Evolutionary conservation across 2,797 vertebrate species (phyloP).

Genomic region (Rhinella marina): DNA sequence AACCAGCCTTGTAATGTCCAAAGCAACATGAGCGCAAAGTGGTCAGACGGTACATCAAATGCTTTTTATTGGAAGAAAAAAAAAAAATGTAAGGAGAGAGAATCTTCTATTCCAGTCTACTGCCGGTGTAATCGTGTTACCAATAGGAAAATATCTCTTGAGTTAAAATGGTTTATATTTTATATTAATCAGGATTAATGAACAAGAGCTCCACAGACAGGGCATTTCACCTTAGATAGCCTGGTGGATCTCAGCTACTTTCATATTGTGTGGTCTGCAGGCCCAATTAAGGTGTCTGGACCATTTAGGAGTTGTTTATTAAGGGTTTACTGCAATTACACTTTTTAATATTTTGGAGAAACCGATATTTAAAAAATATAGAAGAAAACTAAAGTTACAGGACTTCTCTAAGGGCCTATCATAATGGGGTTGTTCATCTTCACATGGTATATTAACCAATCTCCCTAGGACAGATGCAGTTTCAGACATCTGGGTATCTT

Average conservation of each 20-base stretch:
- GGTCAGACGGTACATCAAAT: conserved; percentile 12
- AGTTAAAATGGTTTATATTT: neutral
- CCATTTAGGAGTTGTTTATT: neutral
- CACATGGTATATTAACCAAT: neutral
- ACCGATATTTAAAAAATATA: neutral
- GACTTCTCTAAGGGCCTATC: neutral
- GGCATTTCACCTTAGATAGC: neutral
- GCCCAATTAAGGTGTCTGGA: conserved; percentile 45
- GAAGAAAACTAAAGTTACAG: neutral
- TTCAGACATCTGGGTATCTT: too few species aligned
- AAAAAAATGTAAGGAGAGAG: neutral
- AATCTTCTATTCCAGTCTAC: neutral
- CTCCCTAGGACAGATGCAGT: neutral
- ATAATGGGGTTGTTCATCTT: neutral
- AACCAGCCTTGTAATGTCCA: neutral
- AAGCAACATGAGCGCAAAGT: conserved; percentile 6
- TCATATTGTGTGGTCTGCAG: neutral
- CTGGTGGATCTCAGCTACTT: neutral
- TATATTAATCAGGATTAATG: neutral
- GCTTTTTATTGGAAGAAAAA: conserved; percentile 10
- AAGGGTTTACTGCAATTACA: neutral
- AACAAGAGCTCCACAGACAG: neutral
- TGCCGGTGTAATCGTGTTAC: neutral
- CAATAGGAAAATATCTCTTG: neutral
- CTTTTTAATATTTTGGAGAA: neutral